phyloP scores from a whole-genome alignment of 2,797 vertebrate genomes.

The Falco concolor region DNA sequence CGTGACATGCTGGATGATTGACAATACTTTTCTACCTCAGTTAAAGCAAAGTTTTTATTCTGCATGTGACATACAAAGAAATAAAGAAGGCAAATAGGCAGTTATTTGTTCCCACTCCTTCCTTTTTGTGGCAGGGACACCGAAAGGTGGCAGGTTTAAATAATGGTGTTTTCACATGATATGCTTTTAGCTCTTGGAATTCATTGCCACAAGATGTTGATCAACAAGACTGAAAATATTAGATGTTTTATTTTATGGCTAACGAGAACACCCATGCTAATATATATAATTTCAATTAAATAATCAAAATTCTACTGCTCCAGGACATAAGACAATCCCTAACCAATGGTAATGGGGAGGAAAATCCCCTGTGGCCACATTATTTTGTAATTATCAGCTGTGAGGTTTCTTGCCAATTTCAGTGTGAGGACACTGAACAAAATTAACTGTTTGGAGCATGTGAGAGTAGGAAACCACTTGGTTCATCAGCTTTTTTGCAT shows the following conservation, averaged over 20 bases:
- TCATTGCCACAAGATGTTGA: slow-evolving; percentile 6
- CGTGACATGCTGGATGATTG: neutral
- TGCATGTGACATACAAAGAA: neutral
- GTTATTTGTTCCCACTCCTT: neutral
- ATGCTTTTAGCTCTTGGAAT: neutral
- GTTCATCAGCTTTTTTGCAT: neutral
- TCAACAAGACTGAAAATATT: slow-evolving; percentile 18
- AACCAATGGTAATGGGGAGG: neutral
- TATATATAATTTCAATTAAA: slow-evolving; percentile 59
- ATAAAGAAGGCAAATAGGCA: neutral
- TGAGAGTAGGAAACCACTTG: neutral
- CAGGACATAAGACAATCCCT: slow-evolving; percentile 5
- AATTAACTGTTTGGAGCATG: neutral
- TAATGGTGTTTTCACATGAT: neutral
- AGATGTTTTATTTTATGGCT: slow-evolving; percentile 39
- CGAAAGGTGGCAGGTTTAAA: neutral
- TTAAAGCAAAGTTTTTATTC: neutral
- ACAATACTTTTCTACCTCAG: neutral
- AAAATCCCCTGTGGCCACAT: neutral
- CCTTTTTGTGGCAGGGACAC: neutral
- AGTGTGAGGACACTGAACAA: neutral
- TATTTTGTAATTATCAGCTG: slow-evolving; percentile 49
- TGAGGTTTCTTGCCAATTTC: neutral
- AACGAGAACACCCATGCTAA: slow-evolving; percentile 35
- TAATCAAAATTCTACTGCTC: slow-evolving; percentile 42